Conservation (phyloP, 2,113 vertebrate genomes). For the Alouatta palliata region DNA sequence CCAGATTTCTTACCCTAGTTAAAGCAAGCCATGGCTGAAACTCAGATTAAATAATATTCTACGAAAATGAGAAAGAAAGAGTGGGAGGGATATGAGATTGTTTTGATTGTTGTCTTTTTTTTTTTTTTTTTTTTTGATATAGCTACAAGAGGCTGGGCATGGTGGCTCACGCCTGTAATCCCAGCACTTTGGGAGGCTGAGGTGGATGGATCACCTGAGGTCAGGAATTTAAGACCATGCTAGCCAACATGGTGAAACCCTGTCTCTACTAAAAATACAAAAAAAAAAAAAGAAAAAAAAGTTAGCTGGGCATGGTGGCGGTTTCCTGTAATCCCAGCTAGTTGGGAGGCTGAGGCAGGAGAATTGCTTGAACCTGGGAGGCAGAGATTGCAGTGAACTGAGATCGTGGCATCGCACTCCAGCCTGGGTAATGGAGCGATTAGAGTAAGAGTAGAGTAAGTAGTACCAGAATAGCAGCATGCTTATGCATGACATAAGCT, state of each 20-base stretch:
- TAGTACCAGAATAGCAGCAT: not conserved
- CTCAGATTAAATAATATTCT: not conserved
- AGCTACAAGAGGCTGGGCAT: too few relatives aligned
- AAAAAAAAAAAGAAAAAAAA: not conserved
- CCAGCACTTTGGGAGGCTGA: not conserved
- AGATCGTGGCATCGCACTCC: not conserved
- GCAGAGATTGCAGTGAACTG: not conserved
- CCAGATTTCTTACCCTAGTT: constrained; percentile 25
- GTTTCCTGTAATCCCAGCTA: not conserved
- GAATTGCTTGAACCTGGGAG: not conserved
- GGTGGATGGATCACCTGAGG: not conserved
- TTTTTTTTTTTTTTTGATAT: not conserved
- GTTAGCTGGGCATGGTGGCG: not conserved
- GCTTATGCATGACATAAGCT: not conserved
- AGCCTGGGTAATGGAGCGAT: not conserved
- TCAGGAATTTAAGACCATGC: not conserved
- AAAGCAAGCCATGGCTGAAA: not conserved
- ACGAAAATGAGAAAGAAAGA: not conserved
- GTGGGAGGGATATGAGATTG: not conserved
- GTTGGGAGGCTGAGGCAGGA: not conserved
- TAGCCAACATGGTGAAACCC: not conserved
- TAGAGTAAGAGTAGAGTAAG: not conserved
- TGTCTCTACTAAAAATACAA: not conserved
- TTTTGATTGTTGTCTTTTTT: not conserved
- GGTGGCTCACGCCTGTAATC: not conserved